Conservation (phyloP, 2,113 vertebrate species). For the Malurus alboscapulatus region DNA sequence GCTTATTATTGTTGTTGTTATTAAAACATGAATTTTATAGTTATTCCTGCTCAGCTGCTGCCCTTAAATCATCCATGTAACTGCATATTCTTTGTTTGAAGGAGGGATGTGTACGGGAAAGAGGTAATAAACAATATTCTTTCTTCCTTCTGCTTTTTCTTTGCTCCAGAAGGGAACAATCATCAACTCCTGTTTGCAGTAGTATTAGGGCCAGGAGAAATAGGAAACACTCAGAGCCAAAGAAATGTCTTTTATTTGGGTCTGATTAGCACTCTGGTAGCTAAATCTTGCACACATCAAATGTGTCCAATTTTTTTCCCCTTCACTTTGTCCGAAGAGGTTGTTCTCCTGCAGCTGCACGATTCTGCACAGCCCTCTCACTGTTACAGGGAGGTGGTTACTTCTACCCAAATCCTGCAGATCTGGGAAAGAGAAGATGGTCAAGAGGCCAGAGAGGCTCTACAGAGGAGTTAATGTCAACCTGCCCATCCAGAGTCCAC, state of each 20-base stretch:
- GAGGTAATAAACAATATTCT: background rate
- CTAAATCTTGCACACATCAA: background rate
- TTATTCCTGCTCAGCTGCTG: constrained; percentile 32
- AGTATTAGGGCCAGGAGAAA: background rate
- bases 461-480: background rate
- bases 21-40: constrained; percentile 61
- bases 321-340: background rate
- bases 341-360: background rate
- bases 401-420: background rate
- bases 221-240: background rate
- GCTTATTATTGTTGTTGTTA: constrained; percentile 60
- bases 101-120: background rate
- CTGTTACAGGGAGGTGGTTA: background rate
- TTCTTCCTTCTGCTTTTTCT: constrained; percentile 21
- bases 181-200: background rate
- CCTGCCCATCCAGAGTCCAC: background rate
- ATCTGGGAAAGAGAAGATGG: background rate
- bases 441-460: background rate
- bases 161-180: constrained; percentile 5
- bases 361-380: background rate
- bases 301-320: fast-evolving
- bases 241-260: background rate
- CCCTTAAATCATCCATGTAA: constrained; percentile 43
- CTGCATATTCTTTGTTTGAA: constrained; percentile 17
- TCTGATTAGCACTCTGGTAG: background rate